phyloP scores from a whole-genome alignment of 2,888 invertebrate genomes.

The Tinea trinotella region DNA sequence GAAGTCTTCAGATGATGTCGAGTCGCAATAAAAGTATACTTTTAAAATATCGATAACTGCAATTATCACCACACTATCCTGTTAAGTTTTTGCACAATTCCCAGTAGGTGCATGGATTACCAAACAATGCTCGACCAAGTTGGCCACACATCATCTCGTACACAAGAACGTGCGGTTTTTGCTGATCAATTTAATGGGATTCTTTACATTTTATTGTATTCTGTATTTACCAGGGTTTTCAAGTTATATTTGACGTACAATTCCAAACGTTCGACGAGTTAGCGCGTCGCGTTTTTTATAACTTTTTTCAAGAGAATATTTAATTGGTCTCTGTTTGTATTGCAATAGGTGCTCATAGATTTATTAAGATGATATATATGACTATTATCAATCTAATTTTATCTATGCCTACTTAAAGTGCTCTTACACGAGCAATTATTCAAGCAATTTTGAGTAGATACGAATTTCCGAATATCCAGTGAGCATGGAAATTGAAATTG shows the following conservation, averaged over 20 bases:
- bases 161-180: constrained; percentile 46
- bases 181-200: constrained; percentile 56
- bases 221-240: constrained; percentile 10
- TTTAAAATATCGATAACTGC: constrained; percentile 20
- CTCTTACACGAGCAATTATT: too few relatives aligned
- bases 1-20: too few relatives aligned
- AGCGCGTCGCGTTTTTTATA: not conserved
- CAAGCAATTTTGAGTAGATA: too few relatives aligned
- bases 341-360: too few relatives aligned
- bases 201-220: constrained; percentile 39
- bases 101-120: constrained; percentile 42
- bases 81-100: constrained; percentile 47
- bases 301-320: too few relatives aligned
- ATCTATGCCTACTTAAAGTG: too few relatives aligned
- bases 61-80: constrained; percentile 19
- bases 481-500: too few relatives aligned
- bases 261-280: constrained; percentile 3
- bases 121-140: constrained; percentile 54
- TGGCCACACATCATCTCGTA: constrained; percentile 55
- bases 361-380: too few relatives aligned
- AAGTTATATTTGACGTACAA: constrained; percentile 7
- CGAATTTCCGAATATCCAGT: too few relatives aligned
- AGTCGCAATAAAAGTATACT: too few relatives aligned
- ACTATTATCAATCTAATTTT: too few relatives aligned
- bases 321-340: too few relatives aligned